phyloP scores from a whole-genome alignment of 2,888 invertebrate genomes.

The Ecliptopera silaceata region DNA sequence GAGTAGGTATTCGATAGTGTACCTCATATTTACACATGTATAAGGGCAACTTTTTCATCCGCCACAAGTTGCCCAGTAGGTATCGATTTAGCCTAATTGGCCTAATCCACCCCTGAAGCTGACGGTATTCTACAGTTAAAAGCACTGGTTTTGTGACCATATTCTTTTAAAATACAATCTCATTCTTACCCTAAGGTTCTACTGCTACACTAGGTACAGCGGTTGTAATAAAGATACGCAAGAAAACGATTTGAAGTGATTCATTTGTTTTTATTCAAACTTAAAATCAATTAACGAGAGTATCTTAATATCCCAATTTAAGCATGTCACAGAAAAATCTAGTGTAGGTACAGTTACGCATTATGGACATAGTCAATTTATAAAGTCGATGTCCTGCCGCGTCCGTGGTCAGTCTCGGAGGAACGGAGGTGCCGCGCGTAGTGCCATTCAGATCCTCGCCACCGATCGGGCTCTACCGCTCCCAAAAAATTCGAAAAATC shows the following conservation, averaged over 20 bases:
- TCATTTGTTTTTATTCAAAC: slow-evolving; percentile 17
- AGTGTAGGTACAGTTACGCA: slow-evolving; percentile 71
- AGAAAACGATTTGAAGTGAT: not conserved
- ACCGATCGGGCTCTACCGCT: slow-evolving; percentile 67
- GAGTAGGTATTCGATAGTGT: too few relatives aligned
- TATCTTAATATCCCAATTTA: slow-evolving; percentile 14
- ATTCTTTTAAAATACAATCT: too few relatives aligned
- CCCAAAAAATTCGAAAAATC: slow-evolving; percentile 68
- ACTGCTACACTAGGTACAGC: too few relatives aligned
- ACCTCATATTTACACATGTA: too few relatives aligned
- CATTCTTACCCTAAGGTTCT: too few relatives aligned
- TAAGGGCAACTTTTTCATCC: too few relatives aligned
- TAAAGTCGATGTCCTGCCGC: slow-evolving; percentile 80
- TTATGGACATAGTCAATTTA: slow-evolving; percentile 76
- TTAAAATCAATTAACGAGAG: slow-evolving; percentile 28
- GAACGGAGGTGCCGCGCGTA: slow-evolving; percentile 57
- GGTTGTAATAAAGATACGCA: too few relatives aligned
- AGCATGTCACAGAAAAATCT: slow-evolving; percentile 42
- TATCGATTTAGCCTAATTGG: too few relatives aligned
- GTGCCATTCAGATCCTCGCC: slow-evolving; percentile 73
- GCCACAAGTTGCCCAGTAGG: too few relatives aligned
- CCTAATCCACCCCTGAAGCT: too few relatives aligned
- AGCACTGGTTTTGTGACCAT: too few relatives aligned
- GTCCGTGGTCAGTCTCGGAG: slow-evolving; percentile 62
- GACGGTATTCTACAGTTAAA: too few relatives aligned